Evolutionary conservation across 1,140 invertebrate species (phyloP), one percentile per base, ranked within the genome.

Genomic region (Radopholus similis): DNA sequence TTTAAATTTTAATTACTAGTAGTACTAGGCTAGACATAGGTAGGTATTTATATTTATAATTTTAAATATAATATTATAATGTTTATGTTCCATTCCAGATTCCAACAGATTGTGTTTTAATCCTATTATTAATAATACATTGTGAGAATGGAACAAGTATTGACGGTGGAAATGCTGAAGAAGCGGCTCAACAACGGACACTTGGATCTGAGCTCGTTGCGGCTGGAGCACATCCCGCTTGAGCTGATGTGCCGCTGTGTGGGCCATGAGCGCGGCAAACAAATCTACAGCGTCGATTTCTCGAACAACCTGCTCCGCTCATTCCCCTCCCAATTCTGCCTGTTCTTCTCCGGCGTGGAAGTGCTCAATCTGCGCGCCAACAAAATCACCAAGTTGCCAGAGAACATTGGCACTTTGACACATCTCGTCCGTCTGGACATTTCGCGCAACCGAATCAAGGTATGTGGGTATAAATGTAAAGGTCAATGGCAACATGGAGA

Each of bases 221-320:
- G 51, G 5, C 18, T 54, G 4, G 51, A 54, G 18, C 30, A 13
- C 35, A 34, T 54, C n/a, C 51, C 51, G 18, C 30, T 23, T 4
- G 51, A 54, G 35, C 35, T 54, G 18, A 54, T 54, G 30, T 54
- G n/a, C 35, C 51, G 51, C 18, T 54, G n/a, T n/a, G n/a, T n/a
- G n/a, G 51, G 51, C n/a, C 28, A n/a, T 32, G 51, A 54, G 35
- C n/a, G n/a, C n/a, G n/a, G n/a, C n/a, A n/a, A n/a, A n/a, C 11
- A 54, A 54, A 54, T 54, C 15, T 32, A 13, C 11, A 34, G 35
- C 1, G 35, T 54, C 2, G 35, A 54, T 54, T 54, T 54, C 15
- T 32, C 28, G 28, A 54, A 54, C 35, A 54, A 54, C 35, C 35
- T 54, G 13, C 18, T 54, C 15, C 30, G 28, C 6, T 15, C 15